These are phyloP conservation scores for Pollenia angustigena DNA, from an alignment of 2,888 invertebrate genomes.

Conservation along the genomic window DNA sequence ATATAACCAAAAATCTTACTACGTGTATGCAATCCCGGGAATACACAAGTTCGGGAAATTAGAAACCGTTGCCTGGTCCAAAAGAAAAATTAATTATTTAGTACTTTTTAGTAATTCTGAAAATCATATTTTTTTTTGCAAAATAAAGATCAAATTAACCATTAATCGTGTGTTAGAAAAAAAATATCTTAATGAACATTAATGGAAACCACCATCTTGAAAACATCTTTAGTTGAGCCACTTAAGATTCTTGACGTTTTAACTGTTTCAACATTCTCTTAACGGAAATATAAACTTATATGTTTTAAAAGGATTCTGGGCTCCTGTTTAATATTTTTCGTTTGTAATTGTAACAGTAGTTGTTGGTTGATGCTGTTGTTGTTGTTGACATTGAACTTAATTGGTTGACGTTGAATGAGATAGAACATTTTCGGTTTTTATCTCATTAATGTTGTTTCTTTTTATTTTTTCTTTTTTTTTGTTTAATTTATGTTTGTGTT, in stretches of 20 bases:
- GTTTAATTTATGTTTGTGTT: slow-evolving; percentile 48
- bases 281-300: not conserved
- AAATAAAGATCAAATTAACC: no score
- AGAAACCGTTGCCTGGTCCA: no score
- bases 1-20: no score
- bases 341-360: slow-evolving; percentile 13
- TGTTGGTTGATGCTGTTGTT: not conserved
- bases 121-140: no score
- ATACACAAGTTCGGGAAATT: no score
- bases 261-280: not conserved
- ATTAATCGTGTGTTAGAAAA: no score
- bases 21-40: no score
- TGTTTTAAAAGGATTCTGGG: not conserved
- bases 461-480: slow-evolving; percentile 8
- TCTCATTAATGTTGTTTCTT: not conserved
- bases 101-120: no score
- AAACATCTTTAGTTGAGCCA: not conserved
- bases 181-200: no score
- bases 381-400: slow-evolving; percentile 58
- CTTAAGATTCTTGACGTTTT: not conserved
- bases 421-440: slow-evolving; percentile 39
- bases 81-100: no score
- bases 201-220: not conserved
- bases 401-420: slow-evolving; percentile 53
- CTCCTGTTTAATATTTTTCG: slow-evolving; percentile 6